Evolutionary conservation across 2,113 vertebrate genomes (phyloP).

Genomic region (Diphyllodes magnificus): DNA sequence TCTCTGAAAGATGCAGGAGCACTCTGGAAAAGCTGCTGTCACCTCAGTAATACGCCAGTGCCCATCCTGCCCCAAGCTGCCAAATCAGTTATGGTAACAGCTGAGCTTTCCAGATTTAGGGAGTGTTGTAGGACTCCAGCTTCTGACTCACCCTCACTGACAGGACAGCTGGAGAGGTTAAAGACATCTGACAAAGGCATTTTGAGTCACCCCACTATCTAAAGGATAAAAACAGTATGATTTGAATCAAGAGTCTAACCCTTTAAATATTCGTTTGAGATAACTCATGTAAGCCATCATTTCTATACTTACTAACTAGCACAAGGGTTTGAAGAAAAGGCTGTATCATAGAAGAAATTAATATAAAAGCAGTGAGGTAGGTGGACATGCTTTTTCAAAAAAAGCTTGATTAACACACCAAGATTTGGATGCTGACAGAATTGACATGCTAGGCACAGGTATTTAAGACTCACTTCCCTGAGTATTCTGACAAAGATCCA

Average conservation of each 20-base stretch:
- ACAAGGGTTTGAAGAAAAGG: background rate
- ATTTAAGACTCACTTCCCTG: background rate
- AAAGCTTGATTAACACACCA: background rate
- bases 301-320: background rate
- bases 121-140: background rate
- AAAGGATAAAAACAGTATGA: background rate
- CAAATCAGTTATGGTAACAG: background rate
- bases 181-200: background rate
- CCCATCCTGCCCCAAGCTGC: background rate
- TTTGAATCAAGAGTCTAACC: background rate
- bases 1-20: background rate
- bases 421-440: background rate
- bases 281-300: background rate
- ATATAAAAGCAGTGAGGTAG: background rate
- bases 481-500: background rate
- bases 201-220: background rate
- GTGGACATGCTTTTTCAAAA: background rate
- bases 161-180: conserved; percentile 27
- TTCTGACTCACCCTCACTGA: conserved; percentile 25
- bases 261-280: background rate
- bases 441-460: background rate
- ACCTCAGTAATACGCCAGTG: background rate
- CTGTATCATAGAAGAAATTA: background rate
- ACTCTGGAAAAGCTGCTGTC: background rate
- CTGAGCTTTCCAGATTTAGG: conserved; percentile 39